Conservation (phyloP, 2,797 vertebrate species). For the Protosalanx chinensis region DNA sequence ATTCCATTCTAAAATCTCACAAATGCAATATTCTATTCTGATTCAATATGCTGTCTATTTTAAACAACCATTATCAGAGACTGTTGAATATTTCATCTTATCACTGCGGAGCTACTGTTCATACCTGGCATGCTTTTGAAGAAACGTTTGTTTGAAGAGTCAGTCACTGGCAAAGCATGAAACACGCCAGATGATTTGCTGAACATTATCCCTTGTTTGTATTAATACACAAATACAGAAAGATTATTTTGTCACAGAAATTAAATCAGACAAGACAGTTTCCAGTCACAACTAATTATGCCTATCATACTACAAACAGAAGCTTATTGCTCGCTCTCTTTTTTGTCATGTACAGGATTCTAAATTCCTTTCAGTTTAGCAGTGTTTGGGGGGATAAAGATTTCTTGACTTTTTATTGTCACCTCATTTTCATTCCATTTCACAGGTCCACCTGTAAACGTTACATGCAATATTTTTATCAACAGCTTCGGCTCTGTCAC, state of each 20-base stretch:
- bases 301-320: conserved; percentile 18
- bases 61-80: not conserved
- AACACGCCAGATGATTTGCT: not conserved
- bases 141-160: conserved; percentile 1
- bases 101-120: not conserved
- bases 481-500: conserved; percentile 98
- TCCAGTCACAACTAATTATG: not conserved
- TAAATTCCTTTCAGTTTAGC: too few relatives aligned
- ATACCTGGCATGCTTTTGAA: not conserved
- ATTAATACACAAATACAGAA: not conserved
- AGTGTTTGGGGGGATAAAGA: conserved; percentile 28
- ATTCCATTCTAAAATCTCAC: not conserved
- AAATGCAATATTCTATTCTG: not conserved
- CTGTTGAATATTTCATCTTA: conserved; percentile 5
- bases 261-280: not conserved
- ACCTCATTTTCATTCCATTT: conserved; percentile 86
- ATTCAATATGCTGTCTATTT: not conserved
- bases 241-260: not conserved
- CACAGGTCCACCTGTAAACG: conserved; percentile 95
- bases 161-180: not conserved
- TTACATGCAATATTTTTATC: conserved; percentile 99
- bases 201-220: not conserved
- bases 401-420: conserved; percentile 65
- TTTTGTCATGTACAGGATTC: too few relatives aligned
- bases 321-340: too few relatives aligned